Percentiles rank a stretch among this genome's conserved stretches.
phyloP scores from a whole-genome alignment of 1,140 invertebrate species.

The Trachelipus rathkii region DNA sequence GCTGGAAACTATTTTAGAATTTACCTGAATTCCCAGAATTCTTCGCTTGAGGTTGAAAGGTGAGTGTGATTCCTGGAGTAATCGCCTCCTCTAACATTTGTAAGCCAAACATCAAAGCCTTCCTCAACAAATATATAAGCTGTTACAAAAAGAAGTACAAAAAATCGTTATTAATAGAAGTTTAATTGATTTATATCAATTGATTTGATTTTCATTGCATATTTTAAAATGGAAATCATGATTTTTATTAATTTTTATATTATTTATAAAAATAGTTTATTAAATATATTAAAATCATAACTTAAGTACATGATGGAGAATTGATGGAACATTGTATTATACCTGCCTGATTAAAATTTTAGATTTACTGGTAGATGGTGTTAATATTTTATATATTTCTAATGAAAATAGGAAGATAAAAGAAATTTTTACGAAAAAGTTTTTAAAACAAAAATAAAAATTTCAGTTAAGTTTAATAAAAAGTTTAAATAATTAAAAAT shows the following conservation, averaged over 20 bases:
- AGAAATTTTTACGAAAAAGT: too few relatives aligned
- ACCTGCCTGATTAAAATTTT: too few relatives aligned
- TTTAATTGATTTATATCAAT: background rate
- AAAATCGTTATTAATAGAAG: background rate
- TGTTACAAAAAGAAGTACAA: conserved; percentile 22
- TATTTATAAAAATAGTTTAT: background rate
- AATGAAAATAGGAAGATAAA: too few relatives aligned
- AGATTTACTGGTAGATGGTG: too few relatives aligned
- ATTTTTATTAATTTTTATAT: background rate
- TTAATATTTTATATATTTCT: too few relatives aligned
- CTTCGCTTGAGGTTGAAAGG: conserved; percentile 41
- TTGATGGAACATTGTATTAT: too few relatives aligned
- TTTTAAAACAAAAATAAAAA: too few relatives aligned
- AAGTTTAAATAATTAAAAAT: too few relatives aligned
- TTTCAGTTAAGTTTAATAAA: too few relatives aligned
- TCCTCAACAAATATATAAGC: conserved; percentile 63
- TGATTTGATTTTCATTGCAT: background rate
- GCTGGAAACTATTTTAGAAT: background rate
- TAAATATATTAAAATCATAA: background rate
- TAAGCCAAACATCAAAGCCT: conserved; percentile 69
- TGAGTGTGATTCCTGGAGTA: conserved; percentile 55
- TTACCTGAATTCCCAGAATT: conserved; percentile 48
- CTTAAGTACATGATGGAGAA: too few relatives aligned
- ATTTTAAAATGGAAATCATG: background rate
- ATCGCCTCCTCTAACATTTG: conserved; percentile 62